Evolutionary conservation across 2,888 invertebrate genomes (phyloP).

Genomic region (Notodonta ziczac): DNA sequence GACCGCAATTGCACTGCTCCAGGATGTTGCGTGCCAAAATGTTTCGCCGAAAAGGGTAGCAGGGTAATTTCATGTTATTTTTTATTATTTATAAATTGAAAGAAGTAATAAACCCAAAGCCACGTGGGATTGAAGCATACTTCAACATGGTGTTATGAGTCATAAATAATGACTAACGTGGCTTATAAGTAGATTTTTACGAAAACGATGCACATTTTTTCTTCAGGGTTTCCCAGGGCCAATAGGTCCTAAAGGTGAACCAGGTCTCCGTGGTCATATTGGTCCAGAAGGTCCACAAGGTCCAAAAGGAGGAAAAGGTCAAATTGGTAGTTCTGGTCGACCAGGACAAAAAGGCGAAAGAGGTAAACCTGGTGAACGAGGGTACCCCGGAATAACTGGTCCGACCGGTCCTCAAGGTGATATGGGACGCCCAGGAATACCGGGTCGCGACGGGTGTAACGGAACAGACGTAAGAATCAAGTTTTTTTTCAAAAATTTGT

Average conservation of each 20-base stretch:
- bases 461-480: constrained; percentile 92
- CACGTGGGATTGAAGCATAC: no score
- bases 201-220: background rate
- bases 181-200: no score
- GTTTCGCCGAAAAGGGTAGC: constrained; percentile 94
- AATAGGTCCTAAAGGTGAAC: constrained; percentile 88
- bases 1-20: constrained; percentile 87
- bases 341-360: constrained; percentile 92
- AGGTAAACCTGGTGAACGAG: constrained; percentile 83
- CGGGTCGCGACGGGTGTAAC: constrained; percentile 97
- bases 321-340: constrained; percentile 91
- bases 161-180: no score
- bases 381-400: constrained; percentile 89
- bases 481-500: no score
- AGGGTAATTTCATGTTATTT: constrained; percentile 80
- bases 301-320: constrained; percentile 94
- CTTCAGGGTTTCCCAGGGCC: constrained; percentile 89
- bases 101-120: background rate
- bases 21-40: constrained; percentile 92
- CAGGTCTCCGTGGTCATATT: constrained; percentile 89
- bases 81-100: background rate
- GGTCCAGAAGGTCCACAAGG: constrained; percentile 92
- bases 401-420: constrained; percentile 88
- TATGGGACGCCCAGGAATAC: constrained; percentile 89
- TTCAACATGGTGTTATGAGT: no score